Evolutionary conservation across 2,797 vertebrate species (phyloP).

Genomic region (Typhlichthys subterraneus): DNA sequence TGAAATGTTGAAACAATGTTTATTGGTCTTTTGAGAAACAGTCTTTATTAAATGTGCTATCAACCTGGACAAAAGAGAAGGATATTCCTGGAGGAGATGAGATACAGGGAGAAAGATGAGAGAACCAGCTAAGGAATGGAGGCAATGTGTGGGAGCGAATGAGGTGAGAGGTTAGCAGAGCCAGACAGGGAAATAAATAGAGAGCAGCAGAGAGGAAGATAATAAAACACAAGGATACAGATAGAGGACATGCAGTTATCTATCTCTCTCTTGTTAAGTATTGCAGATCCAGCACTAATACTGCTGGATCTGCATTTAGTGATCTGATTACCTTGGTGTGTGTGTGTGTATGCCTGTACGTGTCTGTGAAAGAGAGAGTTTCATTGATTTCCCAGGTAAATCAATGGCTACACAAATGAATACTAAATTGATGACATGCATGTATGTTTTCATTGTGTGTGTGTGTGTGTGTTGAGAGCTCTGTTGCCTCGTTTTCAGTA

Average conservation of each 20-base stretch:
- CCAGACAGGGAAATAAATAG: slow-evolving; percentile 46
- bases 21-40: too few relatives aligned
- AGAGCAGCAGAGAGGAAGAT: slow-evolving; percentile 16
- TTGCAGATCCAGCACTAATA: slow-evolving; percentile 20
- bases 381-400: not conserved
- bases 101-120: slow-evolving; percentile 6
- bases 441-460: not conserved
- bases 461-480: slow-evolving; percentile 5
- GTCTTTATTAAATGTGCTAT: not conserved
- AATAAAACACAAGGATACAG: slow-evolving; percentile 15
- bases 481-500: not conserved
- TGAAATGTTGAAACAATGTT: too few relatives aligned
- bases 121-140: slow-evolving; percentile 32
- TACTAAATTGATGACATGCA: not conserved
- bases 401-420: not conserved
- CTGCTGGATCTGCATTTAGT: slow-evolving; percentile 55
- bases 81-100: not conserved
- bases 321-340: slow-evolving; percentile 42
- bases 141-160: slow-evolving; percentile 28
- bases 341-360: slow-evolving; percentile 2
- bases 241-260: not conserved
- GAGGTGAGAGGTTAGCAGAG: slow-evolving; percentile 22
- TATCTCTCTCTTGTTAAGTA: slow-evolving; percentile 13
- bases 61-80: not conserved
- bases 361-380: slow-evolving; percentile 6